Evolutionary conservation across 2,113 vertebrate genomes (phyloP).

Genomic region (Thryonomys swinderianus): DNA sequence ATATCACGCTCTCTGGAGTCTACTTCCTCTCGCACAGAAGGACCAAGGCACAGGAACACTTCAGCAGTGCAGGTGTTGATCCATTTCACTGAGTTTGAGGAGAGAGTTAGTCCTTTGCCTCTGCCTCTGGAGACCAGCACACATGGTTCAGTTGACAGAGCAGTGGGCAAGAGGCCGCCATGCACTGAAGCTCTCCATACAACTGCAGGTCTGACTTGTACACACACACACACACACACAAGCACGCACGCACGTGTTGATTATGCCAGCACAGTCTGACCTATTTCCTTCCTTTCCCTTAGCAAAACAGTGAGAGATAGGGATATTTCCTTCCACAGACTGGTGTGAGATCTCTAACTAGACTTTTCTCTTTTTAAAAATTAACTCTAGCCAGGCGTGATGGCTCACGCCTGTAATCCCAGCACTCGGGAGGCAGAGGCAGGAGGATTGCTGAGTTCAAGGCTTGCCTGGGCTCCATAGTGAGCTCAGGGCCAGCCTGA

Average conservation of each 20-base stretch:
- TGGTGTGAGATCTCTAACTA: neutral
- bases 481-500: too few relatives aligned
- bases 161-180: neutral
- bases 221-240: neutral
- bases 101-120: neutral
- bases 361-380: neutral
- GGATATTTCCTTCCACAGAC: neutral
- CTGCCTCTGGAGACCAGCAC: neutral
- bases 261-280: neutral
- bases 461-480: too few relatives aligned
- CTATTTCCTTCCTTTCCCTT: neutral
- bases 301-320: neutral
- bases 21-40: neutral
- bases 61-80: too few relatives aligned
- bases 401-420: too few relatives aligned
- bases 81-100: neutral
- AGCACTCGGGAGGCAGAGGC: too few relatives aligned
- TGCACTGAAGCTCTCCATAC: fast-evolving
- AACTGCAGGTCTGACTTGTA: neutral
- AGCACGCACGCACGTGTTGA: neutral
- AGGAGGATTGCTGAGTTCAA: too few relatives aligned
- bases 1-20: neutral
- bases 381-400: too few relatives aligned
- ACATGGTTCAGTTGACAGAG: neutral
- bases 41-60: neutral